Conservation (phyloP, 2,797 vertebrate species). For the Rhynchotus rufescens region DNA sequence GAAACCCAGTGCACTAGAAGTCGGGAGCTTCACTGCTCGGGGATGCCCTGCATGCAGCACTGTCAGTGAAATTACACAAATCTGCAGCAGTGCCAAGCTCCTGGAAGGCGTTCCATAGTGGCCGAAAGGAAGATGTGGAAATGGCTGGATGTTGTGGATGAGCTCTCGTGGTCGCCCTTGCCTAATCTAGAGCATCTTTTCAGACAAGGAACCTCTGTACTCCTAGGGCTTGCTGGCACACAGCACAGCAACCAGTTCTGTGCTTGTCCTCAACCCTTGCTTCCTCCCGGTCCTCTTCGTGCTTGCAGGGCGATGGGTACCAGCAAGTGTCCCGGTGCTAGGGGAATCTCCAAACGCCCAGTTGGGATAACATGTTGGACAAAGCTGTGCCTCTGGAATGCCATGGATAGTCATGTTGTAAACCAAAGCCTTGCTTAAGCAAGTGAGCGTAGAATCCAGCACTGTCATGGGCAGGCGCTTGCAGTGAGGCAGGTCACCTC, state of each 20-base stretch:
- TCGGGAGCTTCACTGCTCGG: not conserved
- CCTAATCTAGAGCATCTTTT: not conserved
- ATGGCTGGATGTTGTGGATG: not conserved
- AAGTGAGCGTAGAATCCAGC: not conserved
- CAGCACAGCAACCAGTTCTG: not conserved
- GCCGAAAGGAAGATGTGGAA: not conserved
- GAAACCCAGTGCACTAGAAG: not conserved
- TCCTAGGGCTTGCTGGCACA: not conserved
- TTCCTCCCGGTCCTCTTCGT: not conserved
- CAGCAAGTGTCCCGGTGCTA: not conserved
- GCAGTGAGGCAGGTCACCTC: not conserved
- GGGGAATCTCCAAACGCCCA: not conserved
- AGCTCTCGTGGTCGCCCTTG: not conserved
- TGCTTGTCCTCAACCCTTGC: not conserved
- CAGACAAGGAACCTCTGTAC: accelerated
- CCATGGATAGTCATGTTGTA: not conserved
- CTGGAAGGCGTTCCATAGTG: not conserved
- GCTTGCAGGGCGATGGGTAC: not conserved
- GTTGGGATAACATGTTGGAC: not conserved
- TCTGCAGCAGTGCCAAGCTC: not conserved
- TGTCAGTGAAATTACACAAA: not conserved
- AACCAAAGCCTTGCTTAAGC: not conserved
- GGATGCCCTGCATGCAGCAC: not conserved
- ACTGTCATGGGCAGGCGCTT: not conserved
- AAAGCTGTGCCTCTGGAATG: not conserved